A percentile compares a stretch with the other conserved stretches of the same genome.
Conservation (phyloP, 2,113 vertebrate genomes). For the Gracilinanus agilis region DNA sequence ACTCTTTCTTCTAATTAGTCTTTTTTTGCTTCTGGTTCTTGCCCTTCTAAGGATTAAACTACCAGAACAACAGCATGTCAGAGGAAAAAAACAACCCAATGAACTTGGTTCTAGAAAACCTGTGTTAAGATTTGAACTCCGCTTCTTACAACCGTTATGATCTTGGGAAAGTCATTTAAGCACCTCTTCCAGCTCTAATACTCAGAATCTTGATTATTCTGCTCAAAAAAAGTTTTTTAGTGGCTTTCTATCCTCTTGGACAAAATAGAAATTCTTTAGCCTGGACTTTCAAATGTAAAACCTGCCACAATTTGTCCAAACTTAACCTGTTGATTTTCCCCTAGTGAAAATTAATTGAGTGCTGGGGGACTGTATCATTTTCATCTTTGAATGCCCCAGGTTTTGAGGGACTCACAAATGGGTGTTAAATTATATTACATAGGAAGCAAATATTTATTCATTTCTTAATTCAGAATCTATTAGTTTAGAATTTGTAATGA, state of each 20-base stretch:
- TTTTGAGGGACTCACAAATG: not conserved
- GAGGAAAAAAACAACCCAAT: too few species aligned
- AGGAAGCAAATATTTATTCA: not conserved
- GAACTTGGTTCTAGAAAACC: not conserved
- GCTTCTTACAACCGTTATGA: not conserved
- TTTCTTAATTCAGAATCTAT: not conserved
- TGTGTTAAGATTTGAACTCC: not conserved
- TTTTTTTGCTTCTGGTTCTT: not conserved
- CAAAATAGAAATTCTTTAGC: not conserved
- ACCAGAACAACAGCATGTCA: not conserved
- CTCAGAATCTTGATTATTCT: not conserved
- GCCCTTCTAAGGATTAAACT: too few species aligned
- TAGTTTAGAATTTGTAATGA: not conserved
- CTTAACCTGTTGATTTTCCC: not conserved
- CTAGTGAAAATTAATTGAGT: not conserved
- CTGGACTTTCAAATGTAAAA: not conserved
- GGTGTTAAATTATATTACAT: not conserved
- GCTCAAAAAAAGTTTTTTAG: not conserved
- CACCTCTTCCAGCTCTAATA: not conserved
- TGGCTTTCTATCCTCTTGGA: not conserved
- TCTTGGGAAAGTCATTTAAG: not conserved
- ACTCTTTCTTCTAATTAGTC: not conserved
- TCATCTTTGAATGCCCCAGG: not conserved
- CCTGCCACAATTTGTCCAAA: not conserved
- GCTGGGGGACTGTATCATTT: not conserved